Conservation (phyloP, 2,797 vertebrate genomes). For the Pipistrellus pygmaeus region DNA sequence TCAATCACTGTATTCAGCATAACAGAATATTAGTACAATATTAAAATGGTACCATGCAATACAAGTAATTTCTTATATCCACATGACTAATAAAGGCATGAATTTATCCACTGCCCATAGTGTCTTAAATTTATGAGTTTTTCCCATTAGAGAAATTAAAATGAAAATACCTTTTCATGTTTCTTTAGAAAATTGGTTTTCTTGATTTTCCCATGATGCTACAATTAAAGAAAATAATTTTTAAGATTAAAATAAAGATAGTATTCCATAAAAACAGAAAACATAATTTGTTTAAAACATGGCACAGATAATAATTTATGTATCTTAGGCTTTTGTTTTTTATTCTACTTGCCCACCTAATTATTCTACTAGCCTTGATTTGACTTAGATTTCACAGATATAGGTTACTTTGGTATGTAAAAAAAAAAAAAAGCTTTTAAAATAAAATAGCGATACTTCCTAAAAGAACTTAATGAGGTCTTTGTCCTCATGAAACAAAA, state of each 20-base stretch:
- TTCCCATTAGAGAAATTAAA: constrained; percentile 54
- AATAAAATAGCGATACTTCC: constrained; percentile 55
- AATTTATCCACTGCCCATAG: not conserved
- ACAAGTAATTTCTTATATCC: constrained; percentile 26
- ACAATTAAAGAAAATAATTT: constrained; percentile 78
- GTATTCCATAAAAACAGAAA: constrained; percentile 49
- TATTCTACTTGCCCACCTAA: constrained; percentile 9
- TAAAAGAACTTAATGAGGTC: not conserved
- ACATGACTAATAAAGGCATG: constrained; percentile 14
- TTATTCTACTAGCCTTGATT: not conserved
- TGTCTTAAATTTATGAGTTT: constrained; percentile 42
- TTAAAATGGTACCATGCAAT: not conserved
- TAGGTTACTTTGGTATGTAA: not conserved
- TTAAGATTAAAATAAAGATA: constrained; percentile 28
- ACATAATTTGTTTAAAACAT: constrained; percentile 35
- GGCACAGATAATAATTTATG: not conserved
- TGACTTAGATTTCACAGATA: not conserved
- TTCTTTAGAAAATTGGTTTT: constrained; percentile 97
- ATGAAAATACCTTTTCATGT: constrained; percentile 94
- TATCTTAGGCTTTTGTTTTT: constrained; percentile 8
- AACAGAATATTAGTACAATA: constrained; percentile 19
- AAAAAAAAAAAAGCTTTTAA: constrained; percentile 30
- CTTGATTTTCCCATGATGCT: constrained; percentile 98
- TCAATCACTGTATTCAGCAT: not conserved
- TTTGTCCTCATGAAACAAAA: not conserved